These are phyloP conservation scores for Fulica atra DNA, from an alignment of 2,113 vertebrate species.

Conservation along the genomic window DNA sequence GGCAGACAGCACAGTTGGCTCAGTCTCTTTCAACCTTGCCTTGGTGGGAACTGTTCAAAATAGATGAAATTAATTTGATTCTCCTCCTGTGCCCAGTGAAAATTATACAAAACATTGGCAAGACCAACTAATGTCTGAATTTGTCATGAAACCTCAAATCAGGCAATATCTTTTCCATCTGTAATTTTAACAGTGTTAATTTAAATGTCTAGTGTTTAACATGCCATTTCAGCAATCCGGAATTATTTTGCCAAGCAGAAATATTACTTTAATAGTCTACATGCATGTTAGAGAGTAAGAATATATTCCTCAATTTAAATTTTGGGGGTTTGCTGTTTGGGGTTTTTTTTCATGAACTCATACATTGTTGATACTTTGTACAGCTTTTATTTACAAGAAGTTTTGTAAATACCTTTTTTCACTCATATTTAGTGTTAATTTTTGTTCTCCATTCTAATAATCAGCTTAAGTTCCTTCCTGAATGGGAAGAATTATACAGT, in stretches of 20 bases:
- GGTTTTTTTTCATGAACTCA: neutral
- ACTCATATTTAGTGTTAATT: neutral
- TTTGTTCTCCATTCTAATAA: neutral
- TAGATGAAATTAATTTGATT: neutral
- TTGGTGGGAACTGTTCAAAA: neutral
- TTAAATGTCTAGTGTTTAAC: neutral
- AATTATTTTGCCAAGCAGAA: neutral
- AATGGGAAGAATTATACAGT: neutral
- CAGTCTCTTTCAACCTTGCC: neutral
- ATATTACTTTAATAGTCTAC: neutral
- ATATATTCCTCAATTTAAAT: neutral
- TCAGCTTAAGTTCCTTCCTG: neutral
- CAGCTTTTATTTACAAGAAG: neutral
- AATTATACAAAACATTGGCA: neutral
- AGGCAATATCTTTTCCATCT: neutral
- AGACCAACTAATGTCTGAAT: neutral
- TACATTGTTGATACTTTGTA: neutral
- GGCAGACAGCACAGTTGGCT: neutral
- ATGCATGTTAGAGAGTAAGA: neutral
- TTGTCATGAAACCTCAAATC: neutral
- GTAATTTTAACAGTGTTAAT: neutral
- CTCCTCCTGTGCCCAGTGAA: neutral
- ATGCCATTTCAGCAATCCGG: neutral
- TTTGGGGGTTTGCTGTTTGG: too few species aligned
- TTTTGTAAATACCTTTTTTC: neutral